A percentile compares a stretch with the other conserved stretches of the same genome.
Evolutionary conservation across 1,140 invertebrate genomes (phyloP).

Genomic region (Trichonephila inaurata): DNA sequence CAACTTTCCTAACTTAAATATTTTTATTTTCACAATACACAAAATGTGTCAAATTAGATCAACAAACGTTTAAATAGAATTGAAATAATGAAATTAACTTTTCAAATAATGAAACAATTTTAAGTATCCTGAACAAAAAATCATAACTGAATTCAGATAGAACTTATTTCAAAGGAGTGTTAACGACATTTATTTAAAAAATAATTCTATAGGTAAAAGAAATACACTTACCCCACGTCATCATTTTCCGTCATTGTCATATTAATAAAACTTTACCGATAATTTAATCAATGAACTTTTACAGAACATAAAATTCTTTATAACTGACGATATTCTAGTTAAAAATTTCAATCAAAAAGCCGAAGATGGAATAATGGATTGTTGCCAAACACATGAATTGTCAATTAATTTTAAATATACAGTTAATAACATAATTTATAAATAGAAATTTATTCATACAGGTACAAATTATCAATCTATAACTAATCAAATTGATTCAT

Average conservation of each 20-base stretch:
- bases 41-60: too few relatives aligned
- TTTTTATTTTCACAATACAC: too few relatives aligned
- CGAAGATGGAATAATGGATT: background rate
- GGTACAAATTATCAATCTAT: too few relatives aligned
- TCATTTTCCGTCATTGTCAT: constrained; percentile 64
- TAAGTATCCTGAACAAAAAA: too few relatives aligned
- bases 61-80: too few relatives aligned
- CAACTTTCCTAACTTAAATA: too few relatives aligned
- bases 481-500: too few relatives aligned
- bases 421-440: too few relatives aligned
- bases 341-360: background rate
- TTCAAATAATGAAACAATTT: too few relatives aligned
- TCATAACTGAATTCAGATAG: too few relatives aligned
- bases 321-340: background rate
- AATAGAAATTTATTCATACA: too few relatives aligned
- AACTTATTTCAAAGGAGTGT: background rate
- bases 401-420: background rate
- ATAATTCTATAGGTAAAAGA: background rate
- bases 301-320: background rate
- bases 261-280: background rate
- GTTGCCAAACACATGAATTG: constrained; percentile 34
- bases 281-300: background rate
- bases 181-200: background rate
- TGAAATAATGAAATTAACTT: too few relatives aligned
- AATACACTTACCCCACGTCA: constrained; percentile 47